Base-by-base conservation (phyloP, 2,113 vertebrate genomes). In the Bubalus kerabau region DNA sequence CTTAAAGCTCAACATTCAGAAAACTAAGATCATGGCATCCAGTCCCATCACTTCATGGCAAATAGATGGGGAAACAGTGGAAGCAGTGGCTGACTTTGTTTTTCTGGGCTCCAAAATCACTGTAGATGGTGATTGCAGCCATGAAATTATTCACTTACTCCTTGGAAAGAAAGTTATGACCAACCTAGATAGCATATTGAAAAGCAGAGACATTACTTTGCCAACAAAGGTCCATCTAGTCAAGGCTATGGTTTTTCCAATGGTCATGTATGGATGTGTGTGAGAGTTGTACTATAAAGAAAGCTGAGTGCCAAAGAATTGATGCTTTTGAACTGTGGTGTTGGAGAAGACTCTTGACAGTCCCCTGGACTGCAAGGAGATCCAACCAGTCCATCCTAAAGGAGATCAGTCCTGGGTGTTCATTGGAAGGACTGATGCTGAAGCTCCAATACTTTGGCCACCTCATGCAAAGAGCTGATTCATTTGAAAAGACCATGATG, bases 221-320 rank as follows among this genome's bases (percentile, higher is more conserved):
- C 7, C 30, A 17, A 17, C 62, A n/a, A 64, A 64, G 30, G 3
- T n/a, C 62, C 3, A 0, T n/a, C 7, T 17, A 64, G 30, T 4
- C 30, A 64, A 64, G 15, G 32, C 30, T 64, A 64, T 64, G 62
- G 7, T n/a, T n/a, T 64, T n/a, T 64, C 62, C 62, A n/a, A 15
- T n/a, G 15, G 62, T n/a, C 3, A n/a, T n/a, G 15, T 64, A 64
- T 9, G 62, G 62, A 30, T 64, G 62, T 64, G 2, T 64, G 62
- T 64, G 2, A 64, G 62, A n/a, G 3, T 2, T 64, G 62, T 15
- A 32, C 62, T n/a, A n/a, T 9, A 64, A 64, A n/a, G 30, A 64
- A 62, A 32, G 60, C 30, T 64, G 62, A 64, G 30, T 7, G 3
- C 7, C 0, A 0, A 64, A n/a, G 62, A 64, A n/a, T 17, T 64